Evolutionary conservation across 1,140 invertebrate genomes (phyloP).

Genomic region (Drosophila leontia): DNA sequence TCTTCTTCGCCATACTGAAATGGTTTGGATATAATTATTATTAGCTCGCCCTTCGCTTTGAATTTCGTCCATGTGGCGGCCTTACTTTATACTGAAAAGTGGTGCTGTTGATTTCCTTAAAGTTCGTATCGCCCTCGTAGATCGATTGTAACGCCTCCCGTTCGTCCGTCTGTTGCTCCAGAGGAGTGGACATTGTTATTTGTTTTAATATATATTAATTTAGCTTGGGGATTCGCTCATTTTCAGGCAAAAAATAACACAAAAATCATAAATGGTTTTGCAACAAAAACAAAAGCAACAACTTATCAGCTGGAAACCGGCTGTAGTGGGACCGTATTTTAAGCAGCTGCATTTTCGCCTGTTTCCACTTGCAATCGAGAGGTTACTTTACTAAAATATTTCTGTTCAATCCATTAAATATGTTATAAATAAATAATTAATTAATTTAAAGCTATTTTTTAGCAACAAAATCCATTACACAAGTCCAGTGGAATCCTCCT

Average conservation of each 20-base stretch:
- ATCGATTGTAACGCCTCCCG: constrained; percentile 96
- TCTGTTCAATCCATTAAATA: background rate
- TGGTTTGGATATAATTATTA: constrained; percentile 14
- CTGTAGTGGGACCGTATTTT: constrained; percentile 5
- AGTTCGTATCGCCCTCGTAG: constrained; percentile 96
- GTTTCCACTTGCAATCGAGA: background rate
- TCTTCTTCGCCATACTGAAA: constrained; percentile 94
- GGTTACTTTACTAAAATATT: background rate
- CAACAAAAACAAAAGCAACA: constrained; percentile 72
- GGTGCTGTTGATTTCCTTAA: constrained; percentile 91
- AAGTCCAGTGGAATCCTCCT: background rate
- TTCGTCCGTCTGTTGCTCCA: constrained; percentile 93
- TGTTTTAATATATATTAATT: constrained; percentile 6
- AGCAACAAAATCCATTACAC: too few relatives aligned
- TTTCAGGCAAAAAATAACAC: constrained; percentile 24
- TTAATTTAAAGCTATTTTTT: too few relatives aligned
- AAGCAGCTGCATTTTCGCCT: background rate
- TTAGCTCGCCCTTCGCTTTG: background rate
- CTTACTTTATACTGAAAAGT: constrained; percentile 96
- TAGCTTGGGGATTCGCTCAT: constrained; percentile 5
- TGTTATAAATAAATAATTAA: too few relatives aligned
- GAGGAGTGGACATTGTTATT: constrained; percentile 86
- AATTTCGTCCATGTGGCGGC: constrained; percentile 30
- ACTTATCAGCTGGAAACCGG: constrained; percentile 25
- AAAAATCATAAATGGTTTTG: constrained; percentile 40